Evolutionary conservation across 2,888 invertebrate species (phyloP).

Genomic region (Lutraria lutraria): DNA sequence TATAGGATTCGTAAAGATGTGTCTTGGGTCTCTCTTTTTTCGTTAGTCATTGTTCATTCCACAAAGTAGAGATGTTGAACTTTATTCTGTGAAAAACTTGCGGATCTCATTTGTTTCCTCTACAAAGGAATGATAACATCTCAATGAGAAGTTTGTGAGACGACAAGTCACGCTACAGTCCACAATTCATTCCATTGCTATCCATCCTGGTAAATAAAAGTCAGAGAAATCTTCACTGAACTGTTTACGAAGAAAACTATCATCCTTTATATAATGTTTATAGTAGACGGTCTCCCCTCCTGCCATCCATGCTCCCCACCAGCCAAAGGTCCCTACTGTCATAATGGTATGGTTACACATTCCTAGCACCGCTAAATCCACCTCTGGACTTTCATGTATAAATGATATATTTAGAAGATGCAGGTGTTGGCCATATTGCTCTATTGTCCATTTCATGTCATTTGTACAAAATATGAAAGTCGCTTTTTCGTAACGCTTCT

Average conservation of each 20-base stretch:
- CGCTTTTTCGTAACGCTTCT: constrained; percentile 55
- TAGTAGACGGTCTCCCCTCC: constrained; percentile 71
- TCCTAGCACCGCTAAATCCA: constrained; percentile 73
- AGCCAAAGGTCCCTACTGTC: constrained; percentile 76
- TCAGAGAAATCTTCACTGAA: constrained; percentile 69
- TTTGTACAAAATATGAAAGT: constrained; percentile 71
- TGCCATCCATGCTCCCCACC: constrained; percentile 75
- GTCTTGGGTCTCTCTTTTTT: too few species aligned
- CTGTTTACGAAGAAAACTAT: constrained; percentile 48
- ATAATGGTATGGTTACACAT: constrained; percentile 76
- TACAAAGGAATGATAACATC: too few species aligned
- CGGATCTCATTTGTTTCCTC: too few species aligned
- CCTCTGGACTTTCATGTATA: constrained; percentile 56
- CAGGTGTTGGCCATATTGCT: constrained; percentile 58
- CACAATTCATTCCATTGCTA: constrained; percentile 50
- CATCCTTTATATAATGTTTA: constrained; percentile 64
- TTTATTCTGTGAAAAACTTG: too few species aligned
- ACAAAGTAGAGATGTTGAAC: too few species aligned
- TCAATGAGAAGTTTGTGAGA: too few species aligned
- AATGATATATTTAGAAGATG: constrained; percentile 55
- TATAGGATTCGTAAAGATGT: too few species aligned
- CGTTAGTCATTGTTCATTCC: too few species aligned
- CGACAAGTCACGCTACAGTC: too few species aligned
- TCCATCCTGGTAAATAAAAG: constrained; percentile 69
- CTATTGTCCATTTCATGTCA: constrained; percentile 66